A percentile compares a stretch with the other conserved stretches of the same genome.
phyloP scores from a whole-genome alignment of 2,797 vertebrate genomes.

The Lagothrix lagotricha region DNA sequence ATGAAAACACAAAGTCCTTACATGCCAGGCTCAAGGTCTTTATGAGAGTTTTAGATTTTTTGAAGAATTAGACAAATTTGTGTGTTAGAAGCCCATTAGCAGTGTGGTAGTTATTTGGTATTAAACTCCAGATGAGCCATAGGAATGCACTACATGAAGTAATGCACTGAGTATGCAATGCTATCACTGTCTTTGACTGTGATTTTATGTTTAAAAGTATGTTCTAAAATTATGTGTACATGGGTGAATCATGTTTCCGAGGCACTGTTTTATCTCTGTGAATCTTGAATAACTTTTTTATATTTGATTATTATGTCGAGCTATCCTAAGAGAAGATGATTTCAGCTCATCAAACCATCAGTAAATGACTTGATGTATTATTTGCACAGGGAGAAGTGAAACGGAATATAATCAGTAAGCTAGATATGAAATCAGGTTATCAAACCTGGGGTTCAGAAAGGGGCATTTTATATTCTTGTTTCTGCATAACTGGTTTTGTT shows the following conservation, averaged over 20 bases:
- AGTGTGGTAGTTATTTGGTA: conserved; percentile 56
- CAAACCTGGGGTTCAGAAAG: conserved; percentile 29
- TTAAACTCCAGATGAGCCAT: conserved; percentile 70
- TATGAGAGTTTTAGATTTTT: conserved; percentile 11
- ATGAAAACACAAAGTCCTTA: conserved; percentile 41
- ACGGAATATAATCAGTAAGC: conserved; percentile 20
- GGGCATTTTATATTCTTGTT: conserved; percentile 62
- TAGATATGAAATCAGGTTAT: conserved; percentile 53
- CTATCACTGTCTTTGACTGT: conserved; percentile 71
- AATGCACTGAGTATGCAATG: conserved; percentile 80
- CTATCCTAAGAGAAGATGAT: background rate
- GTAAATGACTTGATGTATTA: conserved; percentile 10
- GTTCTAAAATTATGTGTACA: conserved; percentile 56
- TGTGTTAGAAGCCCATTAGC: conserved; percentile 56
- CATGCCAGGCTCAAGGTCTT: conserved; percentile 41
- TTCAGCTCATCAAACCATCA: background rate
- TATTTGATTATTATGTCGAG: conserved; percentile 58
- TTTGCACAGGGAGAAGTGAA: conserved; percentile 61
- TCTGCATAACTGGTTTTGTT: conserved; percentile 45
- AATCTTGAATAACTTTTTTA: conserved; percentile 56
- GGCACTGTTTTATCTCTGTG: conserved; percentile 58
- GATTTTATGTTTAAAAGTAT: conserved; percentile 63
- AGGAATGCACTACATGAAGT: conserved; percentile 80
- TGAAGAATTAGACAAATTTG: background rate
- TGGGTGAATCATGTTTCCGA: conserved; percentile 60